phyloP scores from a whole-genome alignment of 2,113 vertebrate genomes.

The Beaufortia kweichowensis region DNA sequence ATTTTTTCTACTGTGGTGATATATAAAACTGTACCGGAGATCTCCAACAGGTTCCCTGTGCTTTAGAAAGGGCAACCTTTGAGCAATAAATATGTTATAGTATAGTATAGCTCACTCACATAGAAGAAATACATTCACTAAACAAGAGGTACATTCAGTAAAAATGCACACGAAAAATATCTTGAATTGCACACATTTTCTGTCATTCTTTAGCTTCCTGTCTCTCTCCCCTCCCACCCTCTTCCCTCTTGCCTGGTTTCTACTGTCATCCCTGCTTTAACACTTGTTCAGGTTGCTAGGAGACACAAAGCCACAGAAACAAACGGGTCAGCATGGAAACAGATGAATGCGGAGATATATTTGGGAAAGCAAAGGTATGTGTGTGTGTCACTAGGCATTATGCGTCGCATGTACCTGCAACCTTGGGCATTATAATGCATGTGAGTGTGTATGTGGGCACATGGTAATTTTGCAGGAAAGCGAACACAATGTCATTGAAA shows the following conservation, averaged over 20 bases:
- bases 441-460: slow-evolving; percentile 25
- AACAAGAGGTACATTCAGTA: background rate
- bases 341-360: slow-evolving; percentile 60
- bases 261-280: slow-evolving; percentile 74
- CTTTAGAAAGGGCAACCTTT: background rate
- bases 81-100: background rate
- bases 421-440: slow-evolving; percentile 4
- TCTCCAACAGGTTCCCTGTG: background rate
- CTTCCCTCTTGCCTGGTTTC: slow-evolving; percentile 62
- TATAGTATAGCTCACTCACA: background rate
- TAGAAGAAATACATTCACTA: background rate
- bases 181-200: slow-evolving; percentile 18
- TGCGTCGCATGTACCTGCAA: slow-evolving; percentile 30
- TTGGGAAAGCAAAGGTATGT: slow-evolving; percentile 53
- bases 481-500: slow-evolving; percentile 23
- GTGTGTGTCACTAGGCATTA: slow-evolving; percentile 42
- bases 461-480: slow-evolving; percentile 23
- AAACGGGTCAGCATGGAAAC: slow-evolving; percentile 69
- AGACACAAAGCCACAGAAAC: slow-evolving; percentile 71
- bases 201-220: slow-evolving; percentile 10
- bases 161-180: slow-evolving; percentile 30
- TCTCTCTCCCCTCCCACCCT: slow-evolving; percentile 52
- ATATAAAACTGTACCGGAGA: background rate
- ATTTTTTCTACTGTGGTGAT: no score
- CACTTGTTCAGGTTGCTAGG: slow-evolving; percentile 78